phyloP scores from a whole-genome alignment of 2,113 vertebrate species.

The Chauna torquata region DNA sequence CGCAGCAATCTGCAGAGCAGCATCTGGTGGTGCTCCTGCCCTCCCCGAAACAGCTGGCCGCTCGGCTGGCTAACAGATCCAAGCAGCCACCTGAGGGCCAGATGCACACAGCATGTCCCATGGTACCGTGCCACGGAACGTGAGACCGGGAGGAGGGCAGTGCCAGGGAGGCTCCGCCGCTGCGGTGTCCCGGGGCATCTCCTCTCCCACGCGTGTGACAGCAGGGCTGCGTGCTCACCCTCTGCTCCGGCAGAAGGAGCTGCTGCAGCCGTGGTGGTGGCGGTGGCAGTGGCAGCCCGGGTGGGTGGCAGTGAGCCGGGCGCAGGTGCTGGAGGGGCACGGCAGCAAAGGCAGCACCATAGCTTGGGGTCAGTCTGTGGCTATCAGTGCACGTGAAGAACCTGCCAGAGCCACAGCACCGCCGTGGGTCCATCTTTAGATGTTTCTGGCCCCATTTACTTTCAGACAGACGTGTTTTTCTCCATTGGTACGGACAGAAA shows the following conservation, averaged over 20 bases:
- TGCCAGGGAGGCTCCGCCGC: not conserved
- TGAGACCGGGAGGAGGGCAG: not conserved
- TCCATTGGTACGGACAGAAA: not conserved
- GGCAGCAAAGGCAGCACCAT: fast-evolving
- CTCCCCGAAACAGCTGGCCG: not conserved
- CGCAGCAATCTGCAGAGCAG: not conserved
- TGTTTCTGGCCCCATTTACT: not conserved
- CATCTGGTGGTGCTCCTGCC: not conserved
- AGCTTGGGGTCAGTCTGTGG: no score
- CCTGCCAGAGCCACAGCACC: not conserved
- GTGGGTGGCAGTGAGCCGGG: not conserved
- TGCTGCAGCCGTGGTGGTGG: not conserved
- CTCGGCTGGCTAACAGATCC: not conserved
- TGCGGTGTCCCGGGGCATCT: fast-evolving
- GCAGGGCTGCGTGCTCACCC: fast-evolving
- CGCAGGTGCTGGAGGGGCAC: not conserved
- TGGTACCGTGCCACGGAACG: not conserved
- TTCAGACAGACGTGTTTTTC: not conserved
- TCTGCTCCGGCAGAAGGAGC: not conserved
- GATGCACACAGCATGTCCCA: fast-evolving
- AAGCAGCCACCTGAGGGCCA: not conserved
- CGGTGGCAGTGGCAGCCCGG: not conserved
- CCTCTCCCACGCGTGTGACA: fast-evolving
- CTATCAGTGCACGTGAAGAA: fast-evolving
- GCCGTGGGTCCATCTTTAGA: not conserved